Base-by-base conservation (phyloP, 2,113 vertebrate genomes). In the Myocastor coypus region DNA sequence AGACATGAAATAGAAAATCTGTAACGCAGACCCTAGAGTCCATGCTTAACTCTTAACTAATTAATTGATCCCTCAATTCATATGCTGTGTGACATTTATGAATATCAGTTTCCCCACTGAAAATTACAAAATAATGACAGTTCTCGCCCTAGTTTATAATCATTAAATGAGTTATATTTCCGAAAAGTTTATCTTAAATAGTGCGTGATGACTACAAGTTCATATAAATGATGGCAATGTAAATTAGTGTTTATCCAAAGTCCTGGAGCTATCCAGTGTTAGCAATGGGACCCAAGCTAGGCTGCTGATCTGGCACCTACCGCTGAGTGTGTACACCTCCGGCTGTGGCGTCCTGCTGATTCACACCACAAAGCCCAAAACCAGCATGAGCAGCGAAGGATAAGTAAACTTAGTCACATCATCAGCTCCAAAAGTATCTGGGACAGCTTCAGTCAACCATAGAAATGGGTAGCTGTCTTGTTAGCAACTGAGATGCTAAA, bases 401-500 rank as follows among this genome's bases (percentile, higher is more conserved):
- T 5, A 57, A 75, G 37, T 46, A 77, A 91, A 97, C 37, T 95
- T n/a, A 86, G 37, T 19, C 68, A 63, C 55, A 69, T 34, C 85
- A 63, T 28, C 73, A 81, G 63, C 87, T 89, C 91, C n/a, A n/a
- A 57, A 96, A 73, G 20, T n/a, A 52, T 66, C 95, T 46, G 37
- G 6, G 6, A 46, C 82, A 42, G 26, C 59, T 11, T 37, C 46
- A 64, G 37, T 86, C 75, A 88, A 68, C 86, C 75, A 66, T 24
- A 32, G 34, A 78, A 94, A 94, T 1, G 69, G 22, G 52, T 52
- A 57, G 61, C 69, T 96, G 89, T 87, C 83, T 81, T 95, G 73
- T 87, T 89, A 97, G 34, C 59, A 90, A 78, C 52, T 82, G n/a
- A 94, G 87, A 81, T 69, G 52, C 78, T 88, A 87, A 96, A 80